Evolutionary conservation across 2,797 vertebrate species (phyloP).

Genomic region (Gallirallus australis): DNA sequence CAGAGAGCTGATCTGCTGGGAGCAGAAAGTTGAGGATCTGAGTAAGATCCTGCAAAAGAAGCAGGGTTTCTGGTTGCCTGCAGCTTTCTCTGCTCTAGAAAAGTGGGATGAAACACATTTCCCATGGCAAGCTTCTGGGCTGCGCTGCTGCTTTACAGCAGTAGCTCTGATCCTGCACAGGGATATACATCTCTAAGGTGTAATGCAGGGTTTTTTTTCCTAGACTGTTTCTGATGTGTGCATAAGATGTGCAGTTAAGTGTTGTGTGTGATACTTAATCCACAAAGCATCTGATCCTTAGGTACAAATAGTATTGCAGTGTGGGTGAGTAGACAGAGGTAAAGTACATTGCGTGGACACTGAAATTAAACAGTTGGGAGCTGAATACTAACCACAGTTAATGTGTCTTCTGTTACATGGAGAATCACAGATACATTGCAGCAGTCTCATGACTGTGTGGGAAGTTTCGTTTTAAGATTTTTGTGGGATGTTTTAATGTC

Average conservation of each 20-base stretch:
- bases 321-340: neutral
- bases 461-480: neutral
- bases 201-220: neutral
- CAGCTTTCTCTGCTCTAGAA: neutral
- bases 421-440: neutral
- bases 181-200: neutral
- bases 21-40: neutral
- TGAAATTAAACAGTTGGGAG: neutral
- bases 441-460: neutral
- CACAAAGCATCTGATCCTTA: neutral
- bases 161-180: neutral
- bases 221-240: neutral
- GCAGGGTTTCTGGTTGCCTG: neutral
- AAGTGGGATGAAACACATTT: neutral
- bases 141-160: neutral
- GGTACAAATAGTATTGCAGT: neutral
- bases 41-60: neutral
- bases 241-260: neutral
- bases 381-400: neutral
- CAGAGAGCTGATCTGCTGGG: neutral
- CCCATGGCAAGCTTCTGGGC: too few relatives aligned
- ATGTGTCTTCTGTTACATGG: neutral
- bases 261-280: neutral
- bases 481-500: neutral
- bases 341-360: neutral